A percentile compares a stretch with the other conserved stretches of the same genome.
Conservation (phyloP, 2,888 invertebrate genomes). For the Pyrgus malvae region DNA sequence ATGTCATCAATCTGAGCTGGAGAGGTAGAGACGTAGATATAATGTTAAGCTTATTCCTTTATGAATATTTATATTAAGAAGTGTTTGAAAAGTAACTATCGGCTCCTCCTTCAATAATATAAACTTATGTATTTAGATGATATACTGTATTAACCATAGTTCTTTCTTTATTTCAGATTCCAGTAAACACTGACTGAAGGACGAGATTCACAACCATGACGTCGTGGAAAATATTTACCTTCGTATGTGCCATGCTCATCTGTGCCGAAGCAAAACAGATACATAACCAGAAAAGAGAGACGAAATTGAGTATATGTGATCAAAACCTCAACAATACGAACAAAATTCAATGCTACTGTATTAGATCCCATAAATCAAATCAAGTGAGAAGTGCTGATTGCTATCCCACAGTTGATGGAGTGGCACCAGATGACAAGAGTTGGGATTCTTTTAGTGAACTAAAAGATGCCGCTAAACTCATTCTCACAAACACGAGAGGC, state of each 20-base stretch:
- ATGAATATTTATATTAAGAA: too few relatives aligned
- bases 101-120: too few relatives aligned
- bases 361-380: slow-evolving; percentile 37
- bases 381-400: slow-evolving; percentile 85
- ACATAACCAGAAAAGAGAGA: slow-evolving; percentile 53
- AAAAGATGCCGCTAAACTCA: slow-evolving; percentile 83
- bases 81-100: too few relatives aligned
- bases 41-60: too few relatives aligned
- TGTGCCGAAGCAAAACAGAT: slow-evolving; percentile 53
- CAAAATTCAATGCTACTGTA: slow-evolving; percentile 65
- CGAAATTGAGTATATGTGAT: slow-evolving; percentile 53
- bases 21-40: too few relatives aligned
- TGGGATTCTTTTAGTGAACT: slow-evolving; percentile 86
- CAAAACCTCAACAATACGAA: slow-evolving; percentile 53
- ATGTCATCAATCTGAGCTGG: too few relatives aligned
- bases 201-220: slow-evolving; percentile 45
- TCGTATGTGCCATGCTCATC: slow-evolving; percentile 47
- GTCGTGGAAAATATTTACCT: slow-evolving; percentile 50
- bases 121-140: too few relatives aligned
- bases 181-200: slow-evolving; percentile 21
- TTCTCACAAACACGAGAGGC: slow-evolving; percentile 84
- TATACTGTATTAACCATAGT: too few relatives aligned
- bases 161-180: slow-evolving; percentile 50
- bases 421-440: slow-evolving; percentile 81
- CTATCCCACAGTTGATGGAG: slow-evolving; percentile 82